These are phyloP conservation scores for Subanguina moxae DNA, from an alignment of 1,140 invertebrate species.

Conservation along the genomic window DNA sequence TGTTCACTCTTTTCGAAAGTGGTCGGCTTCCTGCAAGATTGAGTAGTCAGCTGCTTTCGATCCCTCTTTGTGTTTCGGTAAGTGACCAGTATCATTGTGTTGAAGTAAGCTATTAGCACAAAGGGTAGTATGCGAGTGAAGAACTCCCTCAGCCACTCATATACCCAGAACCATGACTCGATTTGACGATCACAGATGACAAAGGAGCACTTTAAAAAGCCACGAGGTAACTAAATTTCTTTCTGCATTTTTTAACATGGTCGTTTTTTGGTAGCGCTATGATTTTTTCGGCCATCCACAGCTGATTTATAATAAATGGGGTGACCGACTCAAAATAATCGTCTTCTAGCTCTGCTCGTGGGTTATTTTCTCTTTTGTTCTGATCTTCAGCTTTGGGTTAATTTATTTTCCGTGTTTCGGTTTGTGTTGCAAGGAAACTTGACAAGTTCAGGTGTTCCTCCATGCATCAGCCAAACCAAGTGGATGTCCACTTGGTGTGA, in stretches of 20 bases:
- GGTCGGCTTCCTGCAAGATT: constrained; percentile 42
- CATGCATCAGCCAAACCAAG: too few species aligned
- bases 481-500: too few species aligned
- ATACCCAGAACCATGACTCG: constrained; percentile 48
- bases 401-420: too few species aligned
- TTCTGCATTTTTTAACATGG: too few species aligned
- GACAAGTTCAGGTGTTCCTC: too few species aligned
- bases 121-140: constrained; percentile 57
- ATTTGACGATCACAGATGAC: constrained; percentile 44
- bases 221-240: constrained; percentile 35
- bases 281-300: too few species aligned
- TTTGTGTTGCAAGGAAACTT: too few species aligned
- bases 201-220: constrained; percentile 44
- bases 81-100: constrained; percentile 53
- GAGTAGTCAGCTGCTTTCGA: constrained; percentile 46
- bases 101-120: constrained; percentile 56
- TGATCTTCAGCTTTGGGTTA: too few species aligned
- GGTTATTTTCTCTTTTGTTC: too few species aligned
- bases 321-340: too few species aligned
- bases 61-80: constrained; percentile 56
- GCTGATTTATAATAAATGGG: neutral
- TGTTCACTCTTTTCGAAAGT: constrained; percentile 54
- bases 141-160: constrained; percentile 55
- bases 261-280: too few species aligned
- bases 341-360: too few species aligned